Conservation (phyloP, 2,888 invertebrate species). For the Plebejus anna region DNA sequence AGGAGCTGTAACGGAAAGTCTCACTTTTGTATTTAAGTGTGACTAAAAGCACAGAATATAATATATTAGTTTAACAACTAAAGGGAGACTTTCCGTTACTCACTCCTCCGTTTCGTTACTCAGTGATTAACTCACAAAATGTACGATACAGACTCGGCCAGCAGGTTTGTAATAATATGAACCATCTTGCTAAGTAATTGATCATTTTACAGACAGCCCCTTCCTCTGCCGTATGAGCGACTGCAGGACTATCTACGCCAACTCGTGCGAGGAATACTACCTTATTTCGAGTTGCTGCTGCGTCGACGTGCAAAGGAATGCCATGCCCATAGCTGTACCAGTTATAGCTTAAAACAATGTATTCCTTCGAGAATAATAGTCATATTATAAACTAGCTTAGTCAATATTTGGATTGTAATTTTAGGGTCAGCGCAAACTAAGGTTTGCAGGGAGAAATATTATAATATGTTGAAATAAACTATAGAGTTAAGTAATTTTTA, state of each 20-base stretch:
- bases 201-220: conserved; percentile 60
- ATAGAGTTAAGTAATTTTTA: not conserved
- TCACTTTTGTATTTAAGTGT: no score
- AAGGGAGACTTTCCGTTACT: no score
- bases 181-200: not conserved
- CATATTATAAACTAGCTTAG: not conserved
- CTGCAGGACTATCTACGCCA: conserved; percentile 86
- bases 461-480: not conserved
- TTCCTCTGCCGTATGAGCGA: conserved; percentile 83
- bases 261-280: conserved; percentile 85
- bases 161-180: not conserved
- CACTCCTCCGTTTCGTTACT: no score
- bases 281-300: conserved; percentile 88
- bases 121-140: no score
- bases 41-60: no score
- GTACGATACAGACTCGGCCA: no score
- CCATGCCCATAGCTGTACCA: conserved; percentile 43
- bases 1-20: no score
- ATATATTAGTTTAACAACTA: no score
- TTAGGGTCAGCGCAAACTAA: not conserved
- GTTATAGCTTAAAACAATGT: conserved; percentile 33
- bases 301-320: conserved; percentile 72
- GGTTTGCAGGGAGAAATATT: not conserved
- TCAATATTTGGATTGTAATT: not conserved
- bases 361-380: not conserved